Evolutionary conservation across 2,113 vertebrate species (phyloP).

Genomic region (Indicator maculatus): DNA sequence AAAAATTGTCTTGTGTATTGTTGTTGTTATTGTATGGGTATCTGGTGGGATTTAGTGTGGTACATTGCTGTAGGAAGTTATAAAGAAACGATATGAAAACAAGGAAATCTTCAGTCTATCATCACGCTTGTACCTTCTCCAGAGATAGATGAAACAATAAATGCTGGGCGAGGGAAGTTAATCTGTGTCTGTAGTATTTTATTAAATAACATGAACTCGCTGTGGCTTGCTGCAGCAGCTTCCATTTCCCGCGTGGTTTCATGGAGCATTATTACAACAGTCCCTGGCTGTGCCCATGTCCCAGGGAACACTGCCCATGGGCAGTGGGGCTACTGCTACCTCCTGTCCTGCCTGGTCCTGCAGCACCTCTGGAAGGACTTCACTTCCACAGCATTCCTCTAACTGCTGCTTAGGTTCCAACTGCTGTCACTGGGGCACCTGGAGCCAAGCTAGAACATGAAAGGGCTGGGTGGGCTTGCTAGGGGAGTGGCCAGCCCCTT

Average conservation of each 20-base stretch:
- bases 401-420: accelerated
- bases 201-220: background rate
- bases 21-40: constrained; percentile 12
- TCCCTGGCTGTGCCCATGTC: background rate
- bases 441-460: accelerated
- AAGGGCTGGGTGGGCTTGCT: background rate
- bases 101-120: constrained; percentile 31
- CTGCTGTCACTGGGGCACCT: accelerated
- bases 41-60: constrained; percentile 5
- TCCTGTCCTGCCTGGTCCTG: background rate
- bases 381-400: accelerated
- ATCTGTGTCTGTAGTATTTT: constrained; percentile 3
- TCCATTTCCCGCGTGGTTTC: background rate
- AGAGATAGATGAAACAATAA: constrained; percentile 37
- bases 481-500: background rate
- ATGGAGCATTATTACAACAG: accelerated
- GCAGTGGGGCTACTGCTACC: background rate
- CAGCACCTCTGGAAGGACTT: background rate
- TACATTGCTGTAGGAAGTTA: constrained; percentile 19
- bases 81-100: constrained; percentile 19
- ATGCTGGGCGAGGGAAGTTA: background rate
- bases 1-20: background rate
- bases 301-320: accelerated
- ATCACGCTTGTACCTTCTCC: background rate
- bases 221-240: background rate